Evolutionary conservation across 53 echinoderm and acorn worm species (phyloP).

Genomic region (Holothuria scabra): DNA sequence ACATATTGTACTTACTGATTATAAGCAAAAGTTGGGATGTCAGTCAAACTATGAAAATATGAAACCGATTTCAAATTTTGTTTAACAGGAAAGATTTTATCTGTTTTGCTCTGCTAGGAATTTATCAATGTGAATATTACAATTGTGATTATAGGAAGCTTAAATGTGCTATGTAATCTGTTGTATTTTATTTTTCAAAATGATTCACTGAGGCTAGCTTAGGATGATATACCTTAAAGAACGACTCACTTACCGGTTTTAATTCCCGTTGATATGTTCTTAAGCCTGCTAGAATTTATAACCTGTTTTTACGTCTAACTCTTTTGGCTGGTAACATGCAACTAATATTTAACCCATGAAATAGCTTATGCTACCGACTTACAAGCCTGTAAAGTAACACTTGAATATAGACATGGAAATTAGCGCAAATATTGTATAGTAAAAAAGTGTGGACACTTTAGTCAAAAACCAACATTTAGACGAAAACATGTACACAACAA

Average conservation of each 20-base stretch:
- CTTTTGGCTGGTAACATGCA: slow-evolving; percentile 8
- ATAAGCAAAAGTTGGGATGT: no score
- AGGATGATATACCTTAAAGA: no score
- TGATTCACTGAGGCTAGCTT: no score
- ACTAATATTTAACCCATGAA: slow-evolving; percentile 21
- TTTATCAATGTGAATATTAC: no score
- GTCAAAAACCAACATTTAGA: slow-evolving; percentile 17
- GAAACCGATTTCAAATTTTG: no score
- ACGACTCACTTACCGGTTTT: background rate
- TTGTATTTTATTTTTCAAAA: no score
- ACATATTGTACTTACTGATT: no score
- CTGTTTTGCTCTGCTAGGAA: no score
- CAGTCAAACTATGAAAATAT: no score
- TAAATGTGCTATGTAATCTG: no score
- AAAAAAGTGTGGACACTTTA: slow-evolving; percentile 36
- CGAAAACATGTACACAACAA: slow-evolving; percentile 34
- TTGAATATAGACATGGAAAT: slow-evolving; percentile 37
- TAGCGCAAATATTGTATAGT: slow-evolving; percentile 40
- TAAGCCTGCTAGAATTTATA: background rate
- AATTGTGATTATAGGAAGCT: no score
- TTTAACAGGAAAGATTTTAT: no score
- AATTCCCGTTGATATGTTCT: background rate
- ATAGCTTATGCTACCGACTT: slow-evolving; percentile 5
- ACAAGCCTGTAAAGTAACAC: slow-evolving; percentile 18
- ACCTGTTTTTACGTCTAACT: slow-evolving; percentile 7